Percentiles rank a stretch among this genome's conserved stretches.
Conservation (phyloP, 2,797 vertebrate genomes). For the Cossypha heuglini region DNA sequence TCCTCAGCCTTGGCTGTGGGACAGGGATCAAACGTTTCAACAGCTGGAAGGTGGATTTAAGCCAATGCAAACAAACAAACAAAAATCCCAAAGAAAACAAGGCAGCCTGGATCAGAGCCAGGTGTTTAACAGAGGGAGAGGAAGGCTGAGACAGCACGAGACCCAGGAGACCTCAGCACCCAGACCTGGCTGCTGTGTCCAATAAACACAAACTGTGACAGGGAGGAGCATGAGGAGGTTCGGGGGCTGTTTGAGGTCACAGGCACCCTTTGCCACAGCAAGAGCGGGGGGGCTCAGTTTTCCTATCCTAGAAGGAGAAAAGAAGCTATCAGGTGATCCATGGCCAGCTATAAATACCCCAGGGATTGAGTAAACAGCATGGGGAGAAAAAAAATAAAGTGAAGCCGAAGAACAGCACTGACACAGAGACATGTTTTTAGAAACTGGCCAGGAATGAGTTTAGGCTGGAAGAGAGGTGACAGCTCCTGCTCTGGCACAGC, state of each 20-base stretch:
- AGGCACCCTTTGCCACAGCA: background rate
- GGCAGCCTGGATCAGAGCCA: fast-evolving
- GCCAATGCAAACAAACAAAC: background rate
- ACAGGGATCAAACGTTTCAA: background rate
- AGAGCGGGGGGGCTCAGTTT: background rate
- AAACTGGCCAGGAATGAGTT: background rate
- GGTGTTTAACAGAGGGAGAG: background rate
- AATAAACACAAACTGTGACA: background rate
- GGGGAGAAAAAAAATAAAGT: background rate
- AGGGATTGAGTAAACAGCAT: background rate
- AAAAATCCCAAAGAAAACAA: background rate
- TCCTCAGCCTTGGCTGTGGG: background rate
- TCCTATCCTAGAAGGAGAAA: slow-evolving; percentile 29
- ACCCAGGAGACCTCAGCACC: background rate
- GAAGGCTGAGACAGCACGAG: background rate
- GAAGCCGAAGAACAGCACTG: background rate
- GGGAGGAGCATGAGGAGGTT: background rate
- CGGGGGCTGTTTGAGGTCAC: background rate
- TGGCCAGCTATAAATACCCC: slow-evolving; percentile 42
- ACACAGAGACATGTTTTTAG: background rate
- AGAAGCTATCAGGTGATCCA: background rate
- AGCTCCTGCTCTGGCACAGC: background rate
- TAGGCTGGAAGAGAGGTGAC: background rate
- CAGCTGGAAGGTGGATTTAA: background rate
- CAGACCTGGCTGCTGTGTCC: background rate